Base-by-base conservation (phyloP, 2,888 invertebrate genomes). In the Chrysolina haemoptera region DNA sequence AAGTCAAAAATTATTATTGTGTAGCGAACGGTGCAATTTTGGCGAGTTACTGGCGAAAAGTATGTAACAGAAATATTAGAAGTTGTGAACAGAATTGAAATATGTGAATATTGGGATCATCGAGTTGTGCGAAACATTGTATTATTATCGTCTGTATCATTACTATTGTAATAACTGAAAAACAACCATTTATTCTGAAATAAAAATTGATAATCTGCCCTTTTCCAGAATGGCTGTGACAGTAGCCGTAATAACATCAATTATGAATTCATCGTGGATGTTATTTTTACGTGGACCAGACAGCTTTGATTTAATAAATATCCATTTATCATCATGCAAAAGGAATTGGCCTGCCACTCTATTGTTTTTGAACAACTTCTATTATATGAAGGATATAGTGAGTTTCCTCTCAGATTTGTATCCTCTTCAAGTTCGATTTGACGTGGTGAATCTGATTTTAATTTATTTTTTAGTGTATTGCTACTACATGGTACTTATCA, bases 401-500 rank as follows among this genome's bases (percentile, higher is more conserved):
- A 74, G 74, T 70, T 35, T 35, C 8, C 8, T 8, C 8, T 35
- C 0, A 35, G 8, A 35, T 35, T 3, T 35, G 4, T 35, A 0
- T 35, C 8, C 10, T 18, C 22, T n/a, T 8, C 8, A 3, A 6
- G 35, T 35, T 8, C 35, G 8, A 35, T 6, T 35, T 35, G 27
- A 27, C 1, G 27, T 27, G 27, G 2, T 27, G 5, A 62, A 43
- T 22, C 41, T 65, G 11, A 69, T n/a, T 62, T 27, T 18, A 0
- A n/a, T 12, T 40, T 46, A 48, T 59, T 50, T 76, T 76, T 55
- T 35, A 76, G 76, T 73, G 76, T 53, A 35, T 63, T 55, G 65
- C 63, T 18, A 46, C 62, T 0, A 53, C 73, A 5, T 76, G 76
- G 76, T 76, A 76, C 41, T 18, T 76, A 70, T 73, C 73, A 6